Base-by-base conservation (phyloP, 2,113 vertebrate genomes). In the Brachionichthys hirsutus region DNA sequence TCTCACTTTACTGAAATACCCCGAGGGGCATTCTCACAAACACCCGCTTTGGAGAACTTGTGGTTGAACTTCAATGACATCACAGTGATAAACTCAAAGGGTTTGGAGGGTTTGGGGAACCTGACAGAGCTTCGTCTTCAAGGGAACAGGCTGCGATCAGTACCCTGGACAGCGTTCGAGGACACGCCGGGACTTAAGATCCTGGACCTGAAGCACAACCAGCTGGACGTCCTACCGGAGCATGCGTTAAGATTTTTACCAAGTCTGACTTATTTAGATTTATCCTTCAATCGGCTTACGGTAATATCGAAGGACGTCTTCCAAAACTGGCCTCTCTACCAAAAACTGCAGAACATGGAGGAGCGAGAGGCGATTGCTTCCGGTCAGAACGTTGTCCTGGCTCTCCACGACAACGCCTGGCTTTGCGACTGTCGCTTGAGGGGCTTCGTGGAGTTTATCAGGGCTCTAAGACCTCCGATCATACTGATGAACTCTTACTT, bases 11-110 rank as follows among this genome's bases (percentile, higher is more conserved):
- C 88, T 48, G 94, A 98, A 89, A 75, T 96, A 62, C 89, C 91
- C 43, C 88, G 77, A 0, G 88, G 88, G 3, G 90, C 88, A n/a
- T 97, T 97, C 77, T 77, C 79, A 34, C 91, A 87, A 0, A 65
- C 86, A 0, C 85, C 85, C 53, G 83, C 76, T 13, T 88, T 98
- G 87, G 90, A 95, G 75, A 92, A 93, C 52, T 86, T 98, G 64
- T 96, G 97, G 95, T 84, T 98, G 47, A 96, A 95, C 84, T 98
- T 97, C 75, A 95, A 95, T 64, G 89, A 94, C 15, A 90, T 98
- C 63, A 94, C 93, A 0, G 80, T 95, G 36, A 95, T 98, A 74
- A 92, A 95, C 49, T 84, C 88, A 2, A 94, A 89, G 69, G 92
- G 93, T 54, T 74, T 96, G 65, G 89, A 94, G 50, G 89, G 91